These are phyloP conservation scores for Verasper variegatus DNA, from an alignment of 2,113 vertebrate genomes.

Conservation along the genomic window DNA sequence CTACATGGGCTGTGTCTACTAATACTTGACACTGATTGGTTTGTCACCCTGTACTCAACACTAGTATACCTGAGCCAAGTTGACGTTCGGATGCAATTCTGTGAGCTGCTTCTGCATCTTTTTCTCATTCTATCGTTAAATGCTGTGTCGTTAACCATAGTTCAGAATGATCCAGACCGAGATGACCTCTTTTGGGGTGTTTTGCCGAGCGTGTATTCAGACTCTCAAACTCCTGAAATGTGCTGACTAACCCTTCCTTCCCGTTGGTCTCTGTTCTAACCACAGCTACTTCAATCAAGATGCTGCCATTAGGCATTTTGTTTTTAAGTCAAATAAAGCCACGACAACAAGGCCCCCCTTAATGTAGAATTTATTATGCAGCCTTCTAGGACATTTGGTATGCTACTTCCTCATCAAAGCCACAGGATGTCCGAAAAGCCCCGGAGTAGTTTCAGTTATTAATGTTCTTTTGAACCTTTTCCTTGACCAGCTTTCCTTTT, in stretches of 20 bases:
- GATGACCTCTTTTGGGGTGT: neutral
- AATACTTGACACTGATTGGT: too few species aligned
- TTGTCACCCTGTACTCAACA: too few species aligned
- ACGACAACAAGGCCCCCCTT: too few species aligned
- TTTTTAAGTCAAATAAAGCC: neutral
- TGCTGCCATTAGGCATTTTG: neutral
- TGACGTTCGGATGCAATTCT: too few species aligned
- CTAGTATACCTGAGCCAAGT: too few species aligned
- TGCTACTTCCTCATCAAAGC: conserved; percentile 22
- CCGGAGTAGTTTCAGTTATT: conserved; percentile 1
- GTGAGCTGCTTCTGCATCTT: too few species aligned
- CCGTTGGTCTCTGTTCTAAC: conserved; percentile 1
- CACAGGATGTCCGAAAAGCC: conserved; percentile 9
- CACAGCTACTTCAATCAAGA: conserved; percentile 16
- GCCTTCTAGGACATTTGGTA: conserved; percentile 7
- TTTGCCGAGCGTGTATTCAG: neutral
- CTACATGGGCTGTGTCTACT: too few species aligned
- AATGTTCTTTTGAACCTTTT: conserved; percentile 19
- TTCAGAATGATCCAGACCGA: too few species aligned
- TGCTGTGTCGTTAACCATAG: too few species aligned
- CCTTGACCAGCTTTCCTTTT: conserved; percentile 8
- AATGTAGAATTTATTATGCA: conserved; percentile 3
- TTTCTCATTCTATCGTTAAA: too few species aligned
- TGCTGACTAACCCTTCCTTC: neutral
- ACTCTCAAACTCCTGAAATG: neutral